Conservation (phyloP, 2,888 invertebrate genomes). For the Arge pagana region DNA sequence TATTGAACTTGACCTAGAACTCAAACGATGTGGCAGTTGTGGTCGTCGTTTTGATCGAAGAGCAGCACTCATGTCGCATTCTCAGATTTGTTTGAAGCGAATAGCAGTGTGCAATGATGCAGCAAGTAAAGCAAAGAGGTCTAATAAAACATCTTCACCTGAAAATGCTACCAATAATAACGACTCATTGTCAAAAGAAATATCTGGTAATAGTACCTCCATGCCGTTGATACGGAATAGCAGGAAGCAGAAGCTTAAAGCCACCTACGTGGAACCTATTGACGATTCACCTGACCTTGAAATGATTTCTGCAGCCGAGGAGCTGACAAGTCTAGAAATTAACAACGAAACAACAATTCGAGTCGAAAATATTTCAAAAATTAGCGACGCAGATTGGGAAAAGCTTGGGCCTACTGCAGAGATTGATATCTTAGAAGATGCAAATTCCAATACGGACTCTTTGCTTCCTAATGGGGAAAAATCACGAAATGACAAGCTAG, state of each 20-base stretch:
- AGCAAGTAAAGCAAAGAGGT: slow-evolving; percentile 32
- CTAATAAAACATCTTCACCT: slow-evolving; percentile 28
- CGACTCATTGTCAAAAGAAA: slow-evolving; percentile 22
- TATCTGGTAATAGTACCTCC: too few relatives aligned
- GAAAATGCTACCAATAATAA: slow-evolving; percentile 12
- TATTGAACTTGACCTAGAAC: slow-evolving; percentile 66
- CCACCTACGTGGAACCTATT: background rate
- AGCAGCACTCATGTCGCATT: slow-evolving; percentile 74
- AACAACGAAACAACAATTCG: slow-evolving; percentile 33
- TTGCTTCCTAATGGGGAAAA: background rate
- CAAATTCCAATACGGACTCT: too few relatives aligned
- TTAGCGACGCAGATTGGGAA: slow-evolving; percentile 43
- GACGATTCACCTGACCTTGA: background rate
- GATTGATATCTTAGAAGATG: too few relatives aligned
- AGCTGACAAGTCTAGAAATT: background rate
- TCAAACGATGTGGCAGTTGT: slow-evolving; percentile 71
- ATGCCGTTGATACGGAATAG: background rate
- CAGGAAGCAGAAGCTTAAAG: slow-evolving; percentile 1
- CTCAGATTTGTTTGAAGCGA: slow-evolving; percentile 68
- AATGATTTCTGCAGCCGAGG: background rate
- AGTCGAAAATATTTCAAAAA: slow-evolving; percentile 36
- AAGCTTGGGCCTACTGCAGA: slow-evolving; percentile 28
- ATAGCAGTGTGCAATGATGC: slow-evolving; percentile 57
- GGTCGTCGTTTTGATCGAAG: slow-evolving; percentile 74
- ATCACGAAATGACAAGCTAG: background rate